Evolutionary conservation across 2,888 invertebrate genomes (phyloP).

Genomic region (Laothoe populi): DNA sequence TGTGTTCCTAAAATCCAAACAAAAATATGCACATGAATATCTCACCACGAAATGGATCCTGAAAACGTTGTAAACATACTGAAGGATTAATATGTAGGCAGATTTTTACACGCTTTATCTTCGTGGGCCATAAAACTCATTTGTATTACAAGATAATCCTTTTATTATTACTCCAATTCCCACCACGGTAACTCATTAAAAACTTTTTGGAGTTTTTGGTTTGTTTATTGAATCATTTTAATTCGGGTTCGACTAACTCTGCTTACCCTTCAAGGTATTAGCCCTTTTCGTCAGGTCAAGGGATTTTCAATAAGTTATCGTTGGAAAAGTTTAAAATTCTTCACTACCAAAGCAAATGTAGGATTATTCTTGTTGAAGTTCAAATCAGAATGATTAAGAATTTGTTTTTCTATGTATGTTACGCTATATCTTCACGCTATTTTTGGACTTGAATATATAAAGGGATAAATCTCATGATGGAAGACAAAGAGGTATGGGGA

Average conservation of each 20-base stretch:
- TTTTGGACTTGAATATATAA: no score
- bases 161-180: background rate
- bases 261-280: background rate
- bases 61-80: background rate
- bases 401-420: no score
- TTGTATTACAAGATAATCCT: constrained; percentile 18
- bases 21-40: background rate
- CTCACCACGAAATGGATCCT: background rate
- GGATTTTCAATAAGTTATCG: background rate
- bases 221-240: constrained; percentile 14
- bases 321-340: background rate
- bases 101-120: constrained; percentile 5
- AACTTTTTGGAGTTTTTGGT: constrained; percentile 15
- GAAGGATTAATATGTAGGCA: background rate
- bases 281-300: background rate
- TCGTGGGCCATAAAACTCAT: background rate
- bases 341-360: background rate
- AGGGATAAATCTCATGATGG: no score
- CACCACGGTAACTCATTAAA: constrained; percentile 15
- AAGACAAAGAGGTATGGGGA: no score
- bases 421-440: no score
- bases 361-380: background rate
- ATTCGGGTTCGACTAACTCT: background rate
- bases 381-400: no score
- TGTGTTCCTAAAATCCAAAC: no score